A percentile compares a stretch with the other conserved stretches of the same genome.
Evolutionary conservation across 2,888 invertebrate genomes (phyloP).

Genomic region (Sericinus montela): DNA sequence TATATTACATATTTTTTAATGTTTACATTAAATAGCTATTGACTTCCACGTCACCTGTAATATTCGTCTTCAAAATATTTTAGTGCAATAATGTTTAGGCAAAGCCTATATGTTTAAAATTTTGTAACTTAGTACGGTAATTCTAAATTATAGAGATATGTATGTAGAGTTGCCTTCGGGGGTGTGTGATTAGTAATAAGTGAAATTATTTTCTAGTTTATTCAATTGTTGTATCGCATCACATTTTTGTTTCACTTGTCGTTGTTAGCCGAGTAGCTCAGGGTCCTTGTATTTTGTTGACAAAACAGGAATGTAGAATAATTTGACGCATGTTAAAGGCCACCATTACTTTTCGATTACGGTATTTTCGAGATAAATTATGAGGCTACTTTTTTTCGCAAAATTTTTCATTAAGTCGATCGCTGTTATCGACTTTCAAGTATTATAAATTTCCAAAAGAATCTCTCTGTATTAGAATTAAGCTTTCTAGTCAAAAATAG

Average conservation of each 20-base stretch:
- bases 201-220: constrained; percentile 30
- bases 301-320: too few species aligned
- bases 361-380: constrained; percentile 39
- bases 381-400: constrained; percentile 60
- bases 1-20: constrained; percentile 1
- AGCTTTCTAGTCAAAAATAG: constrained; percentile 77
- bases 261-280: constrained; percentile 24
- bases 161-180: constrained; percentile 19
- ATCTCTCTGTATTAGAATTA: constrained; percentile 76
- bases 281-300: too few species aligned
- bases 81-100: constrained; percentile 75
- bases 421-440: constrained; percentile 52
- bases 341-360: not conserved
- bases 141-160: constrained; percentile 42
- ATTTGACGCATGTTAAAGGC: too few species aligned
- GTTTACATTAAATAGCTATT: not conserved
- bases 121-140: constrained; percentile 69
- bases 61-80: constrained; percentile 63
- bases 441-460: constrained; percentile 69
- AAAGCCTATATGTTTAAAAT: constrained; percentile 69
- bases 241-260: constrained; percentile 39
- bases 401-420: constrained; percentile 55
- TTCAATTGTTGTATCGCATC: constrained; percentile 23
- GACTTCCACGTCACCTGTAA: constrained; percentile 45
- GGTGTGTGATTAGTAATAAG: constrained; percentile 31